phyloP scores from a whole-genome alignment of 2,888 invertebrate species.

The Chloromyia formosa region DNA sequence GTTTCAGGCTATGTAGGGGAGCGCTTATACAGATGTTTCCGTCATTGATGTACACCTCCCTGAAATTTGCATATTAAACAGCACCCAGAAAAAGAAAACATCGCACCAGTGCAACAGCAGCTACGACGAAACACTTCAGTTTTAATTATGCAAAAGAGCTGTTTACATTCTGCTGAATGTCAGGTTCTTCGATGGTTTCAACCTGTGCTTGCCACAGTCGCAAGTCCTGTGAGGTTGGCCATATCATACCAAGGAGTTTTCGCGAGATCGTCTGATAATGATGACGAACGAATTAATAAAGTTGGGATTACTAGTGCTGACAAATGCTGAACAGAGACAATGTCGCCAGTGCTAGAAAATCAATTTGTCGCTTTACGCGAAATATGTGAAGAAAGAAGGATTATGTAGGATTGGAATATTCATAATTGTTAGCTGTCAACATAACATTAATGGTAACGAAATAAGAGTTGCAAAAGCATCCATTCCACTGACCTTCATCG shows the following conservation, averaged over 20 bases:
- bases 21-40: neutral
- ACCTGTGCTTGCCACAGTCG: neutral
- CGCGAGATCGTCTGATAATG: conserved; percentile 16
- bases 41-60: conserved; percentile 7
- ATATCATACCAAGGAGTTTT: neutral
- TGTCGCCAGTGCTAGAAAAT: no score
- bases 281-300: conserved; percentile 27
- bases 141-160: conserved; percentile 49
- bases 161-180: conserved; percentile 46
- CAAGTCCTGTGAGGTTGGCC: neutral
- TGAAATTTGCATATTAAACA: conserved; percentile 46
- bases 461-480: no score
- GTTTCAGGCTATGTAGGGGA: neutral
- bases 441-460: no score
- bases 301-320: conserved; percentile 8
- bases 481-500: no score
- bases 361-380: no score
- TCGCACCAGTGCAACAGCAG: neutral
- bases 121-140: conserved; percentile 44
- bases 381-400: no score
- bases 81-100: neutral
- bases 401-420: no score
- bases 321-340: no score
- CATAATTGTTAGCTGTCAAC: no score
- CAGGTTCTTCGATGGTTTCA: neutral